These are phyloP conservation scores for Porites divaricata DNA, from an alignment of 92 coral and sea anemone genomes.

Conservation along the genomic window DNA sequence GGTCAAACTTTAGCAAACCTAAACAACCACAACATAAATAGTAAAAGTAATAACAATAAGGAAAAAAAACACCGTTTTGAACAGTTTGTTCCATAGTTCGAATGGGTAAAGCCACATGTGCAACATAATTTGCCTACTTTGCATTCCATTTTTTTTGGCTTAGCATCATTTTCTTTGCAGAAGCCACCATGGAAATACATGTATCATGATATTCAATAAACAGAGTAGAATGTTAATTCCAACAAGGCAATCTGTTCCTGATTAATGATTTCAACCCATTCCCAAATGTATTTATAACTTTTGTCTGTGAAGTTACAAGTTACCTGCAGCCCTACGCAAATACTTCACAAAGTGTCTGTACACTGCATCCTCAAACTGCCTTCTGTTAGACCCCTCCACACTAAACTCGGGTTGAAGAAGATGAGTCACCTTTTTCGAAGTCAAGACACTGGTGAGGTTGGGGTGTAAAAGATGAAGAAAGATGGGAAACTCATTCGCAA, in stretches of 20 bases:
- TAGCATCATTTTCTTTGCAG: too few species aligned
- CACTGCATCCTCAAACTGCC: slow-evolving; percentile 60
- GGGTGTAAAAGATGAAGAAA: slow-evolving; percentile 58
- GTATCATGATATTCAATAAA: too few species aligned
- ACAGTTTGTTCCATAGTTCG: too few species aligned
- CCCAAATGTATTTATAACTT: too few species aligned
- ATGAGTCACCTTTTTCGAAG: slow-evolving; percentile 53
- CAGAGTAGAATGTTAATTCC: not conserved
- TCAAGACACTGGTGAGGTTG: slow-evolving; percentile 30
- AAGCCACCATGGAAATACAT: too few species aligned
- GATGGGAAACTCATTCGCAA: slow-evolving; percentile 58
- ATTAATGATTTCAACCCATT: not conserved
- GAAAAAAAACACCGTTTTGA: not conserved
- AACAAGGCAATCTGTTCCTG: not conserved
- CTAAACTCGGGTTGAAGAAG: slow-evolving; percentile 66
- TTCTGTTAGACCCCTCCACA: slow-evolving; percentile 64
- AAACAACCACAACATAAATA: not conserved
- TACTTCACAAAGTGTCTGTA: slow-evolving; percentile 67
- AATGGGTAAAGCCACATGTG: too few species aligned
- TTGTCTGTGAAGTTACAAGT: slow-evolving; percentile 26
- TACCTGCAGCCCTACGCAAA: slow-evolving; percentile 79
- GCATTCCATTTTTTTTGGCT: not conserved
- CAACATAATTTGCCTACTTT: too few species aligned
- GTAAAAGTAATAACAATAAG: not conserved
- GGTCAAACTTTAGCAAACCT: slow-evolving; percentile 13